Evolutionary conservation across 2,888 invertebrate species (phyloP).

Genomic region (Sericinus montela): DNA sequence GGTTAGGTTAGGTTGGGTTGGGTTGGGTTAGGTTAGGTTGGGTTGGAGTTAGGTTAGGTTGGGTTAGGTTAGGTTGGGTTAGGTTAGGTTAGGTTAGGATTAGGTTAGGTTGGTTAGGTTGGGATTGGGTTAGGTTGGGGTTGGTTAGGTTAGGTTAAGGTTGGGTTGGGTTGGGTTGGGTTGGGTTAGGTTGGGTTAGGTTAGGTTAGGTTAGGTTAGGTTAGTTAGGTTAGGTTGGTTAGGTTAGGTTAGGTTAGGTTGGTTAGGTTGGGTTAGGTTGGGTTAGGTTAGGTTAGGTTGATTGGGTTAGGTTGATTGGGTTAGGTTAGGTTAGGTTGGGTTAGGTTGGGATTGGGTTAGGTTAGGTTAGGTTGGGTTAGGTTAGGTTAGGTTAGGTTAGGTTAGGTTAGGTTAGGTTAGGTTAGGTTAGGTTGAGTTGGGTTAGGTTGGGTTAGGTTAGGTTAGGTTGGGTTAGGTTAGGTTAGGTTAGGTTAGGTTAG

Average conservation of each 20-base stretch:
- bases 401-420: slow-evolving; percentile 22
- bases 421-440: slow-evolving; percentile 20
- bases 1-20: slow-evolving; percentile 12
- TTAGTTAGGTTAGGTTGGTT: too few species aligned
- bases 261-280: too few species aligned
- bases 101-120: too few species aligned
- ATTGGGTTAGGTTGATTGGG: too few species aligned
- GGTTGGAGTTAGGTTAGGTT: too few species aligned
- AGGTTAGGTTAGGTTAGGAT: slow-evolving; percentile 18
- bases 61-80: slow-evolving; percentile 20
- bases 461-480: slow-evolving; percentile 20
- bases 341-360: too few species aligned
- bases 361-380: slow-evolving; percentile 21
- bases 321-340: too few species aligned
- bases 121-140: too few species aligned
- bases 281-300: too few species aligned
- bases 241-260: too few species aligned
- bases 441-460: slow-evolving; percentile 23
- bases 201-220: slow-evolving; percentile 20
- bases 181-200: slow-evolving; percentile 20
- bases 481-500: slow-evolving; percentile 18
- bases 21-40: slow-evolving; percentile 22
- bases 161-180: slow-evolving; percentile 20
- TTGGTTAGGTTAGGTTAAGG: too few species aligned
- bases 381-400: slow-evolving; percentile 21